These are phyloP conservation scores for Onychomys leucogaster DNA, from an alignment of 2,797 vertebrate species.

Conservation along the genomic window DNA sequence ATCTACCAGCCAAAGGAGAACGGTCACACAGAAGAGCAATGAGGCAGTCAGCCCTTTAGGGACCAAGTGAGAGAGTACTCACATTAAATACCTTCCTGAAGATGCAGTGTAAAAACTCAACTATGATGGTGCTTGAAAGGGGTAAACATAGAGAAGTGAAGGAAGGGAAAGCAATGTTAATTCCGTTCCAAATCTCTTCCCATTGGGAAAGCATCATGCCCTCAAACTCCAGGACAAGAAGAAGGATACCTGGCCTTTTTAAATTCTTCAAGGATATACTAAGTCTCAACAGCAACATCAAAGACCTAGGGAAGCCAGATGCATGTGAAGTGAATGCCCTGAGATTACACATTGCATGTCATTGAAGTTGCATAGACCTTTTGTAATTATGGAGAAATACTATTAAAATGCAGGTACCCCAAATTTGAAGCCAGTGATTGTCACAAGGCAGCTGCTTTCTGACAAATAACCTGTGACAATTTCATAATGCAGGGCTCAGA, in stretches of 20 bases:
- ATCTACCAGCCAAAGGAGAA: neutral
- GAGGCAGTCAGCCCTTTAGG: neutral
- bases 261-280: neutral
- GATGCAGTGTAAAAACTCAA: neutral
- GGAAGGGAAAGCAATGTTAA: slow-evolving; percentile 11
- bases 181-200: slow-evolving; percentile 51
- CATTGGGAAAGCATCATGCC: neutral
- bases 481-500: slow-evolving; percentile 70
- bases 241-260: neutral
- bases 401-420: slow-evolving; percentile 40
- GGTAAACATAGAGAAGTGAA: neutral
- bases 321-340: neutral
- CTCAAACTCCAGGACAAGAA: neutral
- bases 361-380: slow-evolving; percentile 35
- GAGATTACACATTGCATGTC: slow-evolving; percentile 1
- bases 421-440: slow-evolving; percentile 26
- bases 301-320: neutral
- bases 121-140: neutral
- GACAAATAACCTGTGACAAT: slow-evolving; percentile 73
- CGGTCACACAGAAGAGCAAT: neutral
- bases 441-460: slow-evolving; percentile 50
- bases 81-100: neutral
- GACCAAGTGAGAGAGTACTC: neutral
- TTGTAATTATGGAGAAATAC: slow-evolving; percentile 56
- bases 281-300: neutral